Evolutionary conservation across 2,797 vertebrate species (phyloP).

Genomic region (Eulemur coronatus): DNA sequence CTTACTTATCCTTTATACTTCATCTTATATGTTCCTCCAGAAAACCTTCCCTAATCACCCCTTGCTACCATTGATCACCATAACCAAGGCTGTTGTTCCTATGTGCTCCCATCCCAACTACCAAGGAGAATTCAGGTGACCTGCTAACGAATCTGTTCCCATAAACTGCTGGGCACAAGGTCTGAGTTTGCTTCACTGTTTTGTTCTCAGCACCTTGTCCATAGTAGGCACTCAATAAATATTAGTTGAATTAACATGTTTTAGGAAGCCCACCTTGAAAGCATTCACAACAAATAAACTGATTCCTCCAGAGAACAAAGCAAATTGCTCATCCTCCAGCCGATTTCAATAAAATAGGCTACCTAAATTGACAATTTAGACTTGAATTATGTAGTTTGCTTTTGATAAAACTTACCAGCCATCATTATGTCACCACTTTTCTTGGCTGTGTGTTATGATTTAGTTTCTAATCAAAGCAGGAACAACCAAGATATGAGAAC

Average conservation of each 20-base stretch:
- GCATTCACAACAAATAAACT: not conserved
- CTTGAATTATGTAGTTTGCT: conserved; percentile 27
- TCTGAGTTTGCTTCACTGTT: not conserved
- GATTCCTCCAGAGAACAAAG: conserved; percentile 25
- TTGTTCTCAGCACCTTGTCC: not conserved
- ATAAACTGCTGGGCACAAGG: not conserved
- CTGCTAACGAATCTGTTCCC: not conserved
- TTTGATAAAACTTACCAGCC: conserved; percentile 50
- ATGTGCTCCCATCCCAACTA: not conserved
- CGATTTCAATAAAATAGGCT: conserved; percentile 10
- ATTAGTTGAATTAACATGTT: conserved; percentile 28
- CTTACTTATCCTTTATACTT: not conserved
- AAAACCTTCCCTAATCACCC: not conserved
- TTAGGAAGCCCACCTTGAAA: conserved; percentile 40
- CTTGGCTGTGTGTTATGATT: conserved; percentile 55
- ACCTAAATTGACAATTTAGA: not conserved
- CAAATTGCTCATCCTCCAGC: not conserved
- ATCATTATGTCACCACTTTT: conserved; percentile 20
- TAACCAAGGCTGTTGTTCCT: not conserved
- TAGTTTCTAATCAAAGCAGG: conserved; percentile 48
- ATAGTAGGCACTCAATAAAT: conserved; percentile 10
- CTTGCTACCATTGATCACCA: not conserved
- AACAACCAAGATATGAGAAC: conserved; percentile 10
- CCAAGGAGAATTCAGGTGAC: not conserved
- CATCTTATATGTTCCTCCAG: not conserved